Percentiles rank a stretch among this genome's conserved stretches.
Conservation (phyloP, 2,113 vertebrate species). For the Pterocles gutturalis region DNA sequence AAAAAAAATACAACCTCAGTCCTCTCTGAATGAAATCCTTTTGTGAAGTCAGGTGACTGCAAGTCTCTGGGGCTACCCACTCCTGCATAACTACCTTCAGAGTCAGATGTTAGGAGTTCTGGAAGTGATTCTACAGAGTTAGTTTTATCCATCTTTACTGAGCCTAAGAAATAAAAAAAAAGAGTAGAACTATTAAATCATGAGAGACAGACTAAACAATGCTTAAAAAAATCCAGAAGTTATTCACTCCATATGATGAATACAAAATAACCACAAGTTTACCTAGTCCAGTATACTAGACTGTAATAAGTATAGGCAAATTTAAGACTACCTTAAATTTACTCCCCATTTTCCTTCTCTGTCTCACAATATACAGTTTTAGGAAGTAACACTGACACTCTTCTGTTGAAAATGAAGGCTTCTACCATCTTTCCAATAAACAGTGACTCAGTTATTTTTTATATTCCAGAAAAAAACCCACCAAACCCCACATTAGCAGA, state of each 20-base stretch:
- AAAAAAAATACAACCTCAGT: conserved; percentile 78
- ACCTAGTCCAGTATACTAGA: background rate
- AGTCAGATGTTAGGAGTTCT: conserved; percentile 93
- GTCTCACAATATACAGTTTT: background rate
- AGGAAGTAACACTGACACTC: background rate
- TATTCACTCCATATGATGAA: background rate
- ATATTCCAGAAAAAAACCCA: background rate
- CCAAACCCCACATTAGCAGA: background rate
- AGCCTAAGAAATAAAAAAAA: conserved; percentile 59
- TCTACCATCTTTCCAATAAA: background rate
- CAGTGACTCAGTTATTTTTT: background rate
- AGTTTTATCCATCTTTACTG: conserved; percentile 84
- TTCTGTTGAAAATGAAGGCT: background rate
- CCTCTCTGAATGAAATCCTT: conserved; percentile 77
- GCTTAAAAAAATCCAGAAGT: background rate
- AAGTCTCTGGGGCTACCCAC: conserved; percentile 90
- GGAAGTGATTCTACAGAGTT: conserved; percentile 93
- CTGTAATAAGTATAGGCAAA: background rate
- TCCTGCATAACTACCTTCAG: conserved; percentile 92
- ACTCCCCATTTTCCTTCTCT: background rate
- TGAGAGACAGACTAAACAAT: background rate
- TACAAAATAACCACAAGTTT: background rate
- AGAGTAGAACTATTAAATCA: background rate
- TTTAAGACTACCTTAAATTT: background rate
- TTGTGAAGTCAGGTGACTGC: conserved; percentile 87